Conservation (phyloP, 2,113 vertebrate genomes). For the Caloenas nicobarica region DNA sequence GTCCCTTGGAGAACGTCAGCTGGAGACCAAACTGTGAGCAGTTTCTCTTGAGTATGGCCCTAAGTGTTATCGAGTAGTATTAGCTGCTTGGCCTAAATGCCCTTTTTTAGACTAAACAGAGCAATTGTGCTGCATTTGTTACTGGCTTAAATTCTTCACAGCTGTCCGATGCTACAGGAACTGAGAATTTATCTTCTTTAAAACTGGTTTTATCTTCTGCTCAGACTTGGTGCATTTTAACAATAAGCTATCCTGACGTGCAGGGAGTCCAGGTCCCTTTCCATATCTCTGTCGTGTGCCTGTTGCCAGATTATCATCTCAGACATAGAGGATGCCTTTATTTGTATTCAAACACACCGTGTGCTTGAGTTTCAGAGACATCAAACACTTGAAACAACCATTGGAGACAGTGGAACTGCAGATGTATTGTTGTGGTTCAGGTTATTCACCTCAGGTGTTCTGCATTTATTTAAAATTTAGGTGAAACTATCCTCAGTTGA, state of each 20-base stretch:
- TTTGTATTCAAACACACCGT: neutral
- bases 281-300: fast-evolving
- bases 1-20: neutral
- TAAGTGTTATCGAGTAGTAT: neutral
- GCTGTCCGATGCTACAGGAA: neutral
- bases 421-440: neutral
- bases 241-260: neutral
- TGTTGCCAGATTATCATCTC: neutral
- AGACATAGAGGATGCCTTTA: no score
- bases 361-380: neutral
- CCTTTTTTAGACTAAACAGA: neutral
- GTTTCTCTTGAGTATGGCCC: neutral
- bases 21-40: neutral
- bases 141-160: neutral
- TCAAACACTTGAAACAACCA: neutral
- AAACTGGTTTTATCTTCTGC: neutral
- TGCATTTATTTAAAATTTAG: neutral
- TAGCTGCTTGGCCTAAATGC: neutral
- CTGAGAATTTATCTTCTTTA: neutral
- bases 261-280: neutral
- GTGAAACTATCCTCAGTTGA: neutral
- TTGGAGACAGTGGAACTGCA: neutral
- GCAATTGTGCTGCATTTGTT: neutral
- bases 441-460: neutral
- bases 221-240: neutral